These are phyloP conservation scores for Vanacampus margaritifer DNA, from an alignment of 2,113 vertebrate genomes.

Conservation along the genomic window DNA sequence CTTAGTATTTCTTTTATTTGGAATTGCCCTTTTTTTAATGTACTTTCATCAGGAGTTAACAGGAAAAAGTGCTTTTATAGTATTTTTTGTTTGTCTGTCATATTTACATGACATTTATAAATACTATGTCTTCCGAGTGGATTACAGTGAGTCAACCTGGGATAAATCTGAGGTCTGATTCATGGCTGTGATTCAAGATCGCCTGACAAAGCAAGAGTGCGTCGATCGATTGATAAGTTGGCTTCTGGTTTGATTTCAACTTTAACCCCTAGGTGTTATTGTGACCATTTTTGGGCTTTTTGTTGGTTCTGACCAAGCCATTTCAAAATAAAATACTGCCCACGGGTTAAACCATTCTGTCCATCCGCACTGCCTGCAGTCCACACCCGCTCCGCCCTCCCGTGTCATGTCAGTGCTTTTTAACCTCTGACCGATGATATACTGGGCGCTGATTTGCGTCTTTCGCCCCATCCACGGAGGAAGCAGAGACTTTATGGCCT, in stretches of 20 bases:
- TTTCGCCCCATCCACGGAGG: not conserved
- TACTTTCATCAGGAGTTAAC: not conserved
- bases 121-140: constrained; percentile 2
- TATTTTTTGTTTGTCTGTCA: not conserved
- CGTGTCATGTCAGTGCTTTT: not conserved
- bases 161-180: constrained; percentile 17
- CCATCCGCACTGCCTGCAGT: constrained; percentile 18
- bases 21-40: constrained; percentile 13
- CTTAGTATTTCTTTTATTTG: constrained; percentile 21
- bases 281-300: no score
- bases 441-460: not conserved
- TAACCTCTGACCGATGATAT: not conserved
- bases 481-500: constrained; percentile 19
- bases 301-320: no score
- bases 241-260: no score
- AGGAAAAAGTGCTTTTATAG: not conserved
- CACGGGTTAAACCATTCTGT: constrained; percentile 51
- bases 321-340: no score
- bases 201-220: not conserved
- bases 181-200: not conserved
- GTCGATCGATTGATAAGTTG: not conserved
- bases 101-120: no score
- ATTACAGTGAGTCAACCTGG: constrained; percentile 39
- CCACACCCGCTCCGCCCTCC: constrained; percentile 40
- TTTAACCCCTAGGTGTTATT: no score